Evolutionary conservation across 2,888 invertebrate genomes (phyloP), one percentile per base, ranked within the genome.

Genomic region (Hybos culiciformis): DNA sequence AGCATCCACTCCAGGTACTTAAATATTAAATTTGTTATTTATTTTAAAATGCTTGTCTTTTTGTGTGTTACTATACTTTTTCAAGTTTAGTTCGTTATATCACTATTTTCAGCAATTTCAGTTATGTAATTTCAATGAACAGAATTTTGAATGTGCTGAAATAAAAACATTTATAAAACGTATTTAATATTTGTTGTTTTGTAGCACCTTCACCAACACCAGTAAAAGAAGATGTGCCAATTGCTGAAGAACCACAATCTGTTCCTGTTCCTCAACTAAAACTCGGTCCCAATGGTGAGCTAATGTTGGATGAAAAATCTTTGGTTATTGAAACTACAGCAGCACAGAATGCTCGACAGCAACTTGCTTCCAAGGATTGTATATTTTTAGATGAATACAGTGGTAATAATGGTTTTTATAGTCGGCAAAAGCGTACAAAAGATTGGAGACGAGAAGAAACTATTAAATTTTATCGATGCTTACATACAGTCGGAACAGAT

Each of bases 401-500:
- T 1, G 62, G 63, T 26, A 61, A 60, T 51, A 70, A 71, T 51
- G 81, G 80, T 0, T 71, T 78, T 49, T 83, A 81, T 59, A 78
- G 77, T 44, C 74, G 78, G 19, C 70, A 74, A 14, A 71, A 74
- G 50, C 74, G 82, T 37, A 73, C 81, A 0, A 78, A 77, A 42
- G 82, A 83, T 34, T 90, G 90, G 90, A 66, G 68, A 8, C 71
- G 76, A 26, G 71, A 73, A 46, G 91, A 93, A 58, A 93, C 92
- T 0, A 69, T 86, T n/a, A 80, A 83, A 51, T 94, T 94, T 67
- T 96, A 92, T 67, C 77, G 83, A 54, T 91, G 91, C 2, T 67
- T 96, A 9, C 88, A 85, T 53, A 81, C 82, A 8, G 74, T 93
- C 39, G 94, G 94, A 0, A 91, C 93, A 0, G 94, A 96, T 70